phyloP scores from a whole-genome alignment of 2,888 invertebrate genomes.

The Fragum fragum region DNA sequence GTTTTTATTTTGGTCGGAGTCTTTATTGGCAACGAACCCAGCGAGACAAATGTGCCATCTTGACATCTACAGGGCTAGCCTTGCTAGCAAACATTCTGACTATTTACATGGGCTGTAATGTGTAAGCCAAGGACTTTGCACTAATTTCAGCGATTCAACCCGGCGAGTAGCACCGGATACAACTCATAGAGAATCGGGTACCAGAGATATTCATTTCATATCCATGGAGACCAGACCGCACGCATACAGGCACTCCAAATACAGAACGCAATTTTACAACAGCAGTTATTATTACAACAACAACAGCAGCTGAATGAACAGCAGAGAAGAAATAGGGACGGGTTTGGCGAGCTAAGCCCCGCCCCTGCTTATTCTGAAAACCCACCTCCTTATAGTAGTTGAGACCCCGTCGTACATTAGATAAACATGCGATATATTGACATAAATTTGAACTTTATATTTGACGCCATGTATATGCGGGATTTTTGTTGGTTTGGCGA shows the following conservation, averaged over 20 bases:
- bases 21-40: neutral
- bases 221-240: conserved; percentile 8
- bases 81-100: neutral
- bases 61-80: conserved; percentile 1
- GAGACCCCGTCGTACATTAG: neutral
- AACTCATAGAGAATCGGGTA: neutral
- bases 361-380: neutral
- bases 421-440: too few species aligned
- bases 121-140: neutral
- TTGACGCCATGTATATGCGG: too few species aligned
- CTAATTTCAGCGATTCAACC: neutral
- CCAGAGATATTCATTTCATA: neutral
- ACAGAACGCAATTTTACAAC: conserved; percentile 12
- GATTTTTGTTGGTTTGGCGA: too few species aligned
- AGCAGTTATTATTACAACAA: conserved; percentile 13
- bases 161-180: neutral
- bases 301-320: conserved; percentile 18
- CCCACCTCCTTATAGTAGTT: neutral
- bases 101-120: conserved; percentile 6
- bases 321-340: neutral
- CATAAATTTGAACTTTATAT: too few species aligned
- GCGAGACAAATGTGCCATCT: neutral
- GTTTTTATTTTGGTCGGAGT: neutral
- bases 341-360: neutral
- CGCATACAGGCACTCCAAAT: neutral